Conservation (phyloP, 2,888 invertebrate species). For the Himalopsyche anomala region DNA sequence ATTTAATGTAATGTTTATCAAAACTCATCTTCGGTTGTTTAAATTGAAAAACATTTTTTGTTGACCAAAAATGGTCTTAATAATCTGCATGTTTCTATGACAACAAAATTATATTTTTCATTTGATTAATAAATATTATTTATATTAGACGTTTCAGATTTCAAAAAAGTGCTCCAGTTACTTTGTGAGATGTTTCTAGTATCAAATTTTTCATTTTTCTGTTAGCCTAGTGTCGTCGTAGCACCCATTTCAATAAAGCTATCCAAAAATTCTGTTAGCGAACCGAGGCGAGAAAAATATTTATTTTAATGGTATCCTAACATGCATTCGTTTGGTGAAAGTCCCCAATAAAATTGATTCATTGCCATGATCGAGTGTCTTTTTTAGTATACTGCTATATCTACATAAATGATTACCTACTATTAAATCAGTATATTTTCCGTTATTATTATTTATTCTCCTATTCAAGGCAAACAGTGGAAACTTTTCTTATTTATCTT, state of each 20-base stretch:
- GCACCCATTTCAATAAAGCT: conserved; percentile 17
- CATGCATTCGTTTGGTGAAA: conserved; percentile 42
- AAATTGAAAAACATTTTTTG: too few species aligned
- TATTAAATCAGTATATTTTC: conserved; percentile 41
- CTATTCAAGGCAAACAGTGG: background rate
- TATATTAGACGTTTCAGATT: too few species aligned
- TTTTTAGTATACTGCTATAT: conserved; percentile 30
- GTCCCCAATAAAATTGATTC: conserved; percentile 41
- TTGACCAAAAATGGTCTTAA: too few species aligned
- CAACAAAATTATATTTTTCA: too few species aligned
- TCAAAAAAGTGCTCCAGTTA: too few species aligned
- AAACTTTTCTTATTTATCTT: conserved; percentile 25
- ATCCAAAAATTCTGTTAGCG: conserved; percentile 33
- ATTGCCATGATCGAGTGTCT: conserved; percentile 35
- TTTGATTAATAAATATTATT: too few species aligned
- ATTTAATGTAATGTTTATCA: too few species aligned
- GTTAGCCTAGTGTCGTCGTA: background rate
- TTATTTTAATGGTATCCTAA: conserved; percentile 40
- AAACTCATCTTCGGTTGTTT: too few species aligned
- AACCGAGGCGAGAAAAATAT: conserved; percentile 39
- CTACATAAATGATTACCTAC: conserved; percentile 39
- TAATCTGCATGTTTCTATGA: too few species aligned
- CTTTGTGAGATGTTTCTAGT: background rate
- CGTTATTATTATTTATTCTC: conserved; percentile 18
- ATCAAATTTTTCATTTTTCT: conserved; percentile 12